Evolutionary conservation across 2,888 invertebrate species (phyloP).

Genomic region (Sclerodermus sp.): DNA sequence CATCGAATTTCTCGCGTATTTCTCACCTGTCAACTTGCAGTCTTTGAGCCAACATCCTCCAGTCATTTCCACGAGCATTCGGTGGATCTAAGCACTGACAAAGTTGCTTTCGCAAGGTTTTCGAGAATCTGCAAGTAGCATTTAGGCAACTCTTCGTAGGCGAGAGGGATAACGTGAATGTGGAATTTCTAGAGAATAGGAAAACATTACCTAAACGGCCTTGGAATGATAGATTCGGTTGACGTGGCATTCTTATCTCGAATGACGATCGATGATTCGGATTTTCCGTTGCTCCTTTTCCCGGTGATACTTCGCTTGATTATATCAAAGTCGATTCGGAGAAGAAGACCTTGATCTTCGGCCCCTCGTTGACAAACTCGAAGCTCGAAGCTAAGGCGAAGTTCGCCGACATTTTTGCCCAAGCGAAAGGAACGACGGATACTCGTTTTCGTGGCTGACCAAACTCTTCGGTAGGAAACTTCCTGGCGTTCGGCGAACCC

Average conservation of each 20-base stretch:
- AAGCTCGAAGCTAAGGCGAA: constrained; percentile 37
- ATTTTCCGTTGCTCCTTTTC: constrained; percentile 22
- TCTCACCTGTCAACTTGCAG: constrained; percentile 74
- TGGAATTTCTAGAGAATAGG: no score
- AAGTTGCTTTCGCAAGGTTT: constrained; percentile 68
- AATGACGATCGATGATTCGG: constrained; percentile 29
- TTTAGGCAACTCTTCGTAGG: background rate
- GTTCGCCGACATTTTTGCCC: constrained; percentile 56
- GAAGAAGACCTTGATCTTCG: constrained; percentile 36
- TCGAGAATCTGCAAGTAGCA: constrained; percentile 34
- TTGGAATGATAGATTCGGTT: constrained; percentile 37
- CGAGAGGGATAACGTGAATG: no score
- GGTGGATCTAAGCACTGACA: constrained; percentile 84
- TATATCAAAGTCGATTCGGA: constrained; percentile 41
- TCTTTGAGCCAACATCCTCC: constrained; percentile 88
- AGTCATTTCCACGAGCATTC: constrained; percentile 84
- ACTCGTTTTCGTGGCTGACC: constrained; percentile 75
- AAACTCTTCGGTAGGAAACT: constrained; percentile 83
- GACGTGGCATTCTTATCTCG: constrained; percentile 37
- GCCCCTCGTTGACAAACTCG: constrained; percentile 38
- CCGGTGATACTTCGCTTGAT: constrained; percentile 30
- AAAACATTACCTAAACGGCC: constrained; percentile 37
- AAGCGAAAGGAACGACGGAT: constrained; percentile 85
- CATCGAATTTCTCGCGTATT: background rate
- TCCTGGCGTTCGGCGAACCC: constrained; percentile 86